These are phyloP conservation scores for Paracentrotus lividus DNA, from an alignment of 53 echinoderm and acorn worm species.

Conservation along the genomic window DNA sequence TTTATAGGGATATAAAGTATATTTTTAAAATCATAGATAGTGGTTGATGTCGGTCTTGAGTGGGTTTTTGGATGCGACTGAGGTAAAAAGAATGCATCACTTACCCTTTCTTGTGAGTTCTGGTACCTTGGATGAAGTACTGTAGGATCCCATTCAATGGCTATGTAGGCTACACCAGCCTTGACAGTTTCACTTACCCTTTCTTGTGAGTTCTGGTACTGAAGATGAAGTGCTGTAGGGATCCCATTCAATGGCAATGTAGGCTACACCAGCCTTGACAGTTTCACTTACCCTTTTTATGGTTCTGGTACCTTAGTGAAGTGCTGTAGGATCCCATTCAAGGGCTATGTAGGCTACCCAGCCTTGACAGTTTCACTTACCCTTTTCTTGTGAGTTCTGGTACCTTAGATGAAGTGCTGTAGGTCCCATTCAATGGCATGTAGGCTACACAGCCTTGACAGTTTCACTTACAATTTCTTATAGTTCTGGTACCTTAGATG, in stretches of 20 bases:
- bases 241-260: constrained; percentile 99
- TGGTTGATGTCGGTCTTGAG: too few relatives aligned
- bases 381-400: constrained; percentile 96
- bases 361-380: too few relatives aligned
- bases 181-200: constrained; percentile 85
- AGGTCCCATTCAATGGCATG: constrained; percentile 99
- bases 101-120: constrained; percentile 93
- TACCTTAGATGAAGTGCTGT: constrained; percentile 96
- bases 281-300: too few relatives aligned
- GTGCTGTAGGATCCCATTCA: too few relatives aligned
- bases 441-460: constrained; percentile 85
- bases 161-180: constrained; percentile 90
- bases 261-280: constrained; percentile 85
- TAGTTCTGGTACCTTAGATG: too few relatives aligned
- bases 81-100: too few relatives aligned
- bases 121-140: constrained; percentile 96
- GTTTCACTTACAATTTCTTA: too few relatives aligned
- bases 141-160: constrained; percentile 99
- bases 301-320: too few relatives aligned
- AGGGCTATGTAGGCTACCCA: too few relatives aligned
- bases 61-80: too few relatives aligned
- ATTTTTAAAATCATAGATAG: too few relatives aligned
- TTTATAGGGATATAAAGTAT: too few relatives aligned
- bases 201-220: constrained; percentile 96
- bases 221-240: constrained; percentile 95